Evolutionary conservation across 2,113 vertebrate species (phyloP).

Genomic region (Microcebus jonahi): DNA sequence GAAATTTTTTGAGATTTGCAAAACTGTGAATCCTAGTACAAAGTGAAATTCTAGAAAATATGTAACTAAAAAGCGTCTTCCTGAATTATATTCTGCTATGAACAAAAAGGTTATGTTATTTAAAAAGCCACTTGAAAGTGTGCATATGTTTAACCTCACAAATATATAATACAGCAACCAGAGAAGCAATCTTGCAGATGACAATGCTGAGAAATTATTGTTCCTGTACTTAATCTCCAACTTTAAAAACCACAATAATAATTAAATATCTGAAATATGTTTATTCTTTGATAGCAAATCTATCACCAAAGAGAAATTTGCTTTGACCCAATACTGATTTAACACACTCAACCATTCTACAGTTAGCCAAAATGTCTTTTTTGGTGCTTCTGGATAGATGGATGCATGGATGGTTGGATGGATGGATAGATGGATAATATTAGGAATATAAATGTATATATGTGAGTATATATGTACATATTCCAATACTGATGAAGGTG

Average conservation of each 20-base stretch:
- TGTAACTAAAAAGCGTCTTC: conserved; percentile 3
- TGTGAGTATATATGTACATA: not conserved
- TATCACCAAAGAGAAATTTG: conserved; percentile 8
- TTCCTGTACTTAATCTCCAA: not conserved
- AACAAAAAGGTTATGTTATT: not conserved
- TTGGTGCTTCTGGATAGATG: not conserved
- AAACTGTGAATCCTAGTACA: not conserved
- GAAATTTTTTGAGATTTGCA: conserved; percentile 24
- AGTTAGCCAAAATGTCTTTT: not conserved
- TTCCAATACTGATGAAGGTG: not conserved
- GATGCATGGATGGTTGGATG: not conserved
- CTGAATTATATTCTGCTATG: not conserved
- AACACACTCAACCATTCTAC: not conserved
- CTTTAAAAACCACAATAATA: conserved; percentile 22
- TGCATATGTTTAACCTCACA: not conserved
- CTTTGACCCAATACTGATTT: conserved; percentile 15
- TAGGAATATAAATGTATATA: not conserved
- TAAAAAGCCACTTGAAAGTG: conserved; percentile 1
- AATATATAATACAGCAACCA: not conserved
- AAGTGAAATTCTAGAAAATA: conserved; percentile 36
- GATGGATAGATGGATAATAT: not conserved
- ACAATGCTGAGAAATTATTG: not conserved
- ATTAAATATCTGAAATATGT: not conserved
- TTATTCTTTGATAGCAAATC: not conserved
- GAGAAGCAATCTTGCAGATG: not conserved